Conservation (phyloP, 2,888 invertebrate genomes). For the Balanococcus diminutus region DNA sequence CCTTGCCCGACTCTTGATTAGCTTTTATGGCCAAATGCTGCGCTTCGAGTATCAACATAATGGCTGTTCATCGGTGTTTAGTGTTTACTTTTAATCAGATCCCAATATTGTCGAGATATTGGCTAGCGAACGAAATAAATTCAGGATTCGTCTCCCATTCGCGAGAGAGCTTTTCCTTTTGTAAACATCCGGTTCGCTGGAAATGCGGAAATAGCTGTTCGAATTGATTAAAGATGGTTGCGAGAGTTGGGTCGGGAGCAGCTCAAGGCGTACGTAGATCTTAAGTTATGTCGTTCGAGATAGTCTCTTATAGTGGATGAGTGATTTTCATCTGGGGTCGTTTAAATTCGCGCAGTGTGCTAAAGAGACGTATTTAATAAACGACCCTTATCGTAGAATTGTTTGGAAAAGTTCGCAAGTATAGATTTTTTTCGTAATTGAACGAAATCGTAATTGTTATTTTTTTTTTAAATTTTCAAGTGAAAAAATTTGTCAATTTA, state of each 20-base stretch:
- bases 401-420: too few relatives aligned
- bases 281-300: background rate
- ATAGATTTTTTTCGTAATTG: too few relatives aligned
- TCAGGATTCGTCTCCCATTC: background rate
- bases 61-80: slow-evolving; percentile 4
- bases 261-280: background rate
- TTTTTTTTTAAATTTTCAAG: too few relatives aligned
- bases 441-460: too few relatives aligned
- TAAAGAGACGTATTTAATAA: background rate
- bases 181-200: slow-evolving; percentile 3
- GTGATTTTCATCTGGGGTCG: background rate
- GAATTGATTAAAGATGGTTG: slow-evolving; percentile 5
- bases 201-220: slow-evolving; percentile 1
- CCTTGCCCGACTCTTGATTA: background rate
- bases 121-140: background rate
- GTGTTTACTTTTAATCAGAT: slow-evolving; percentile 21
- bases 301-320: background rate
- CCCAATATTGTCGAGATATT: background rate
- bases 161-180: background rate
- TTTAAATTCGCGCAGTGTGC: background rate
- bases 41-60: background rate
- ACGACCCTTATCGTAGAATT: background rate
- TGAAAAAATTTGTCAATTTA: too few relatives aligned
- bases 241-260: background rate
- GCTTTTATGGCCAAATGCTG: background rate